phyloP scores from a whole-genome alignment of 1,140 invertebrate species.

The Drosophila subpulchrella region DNA sequence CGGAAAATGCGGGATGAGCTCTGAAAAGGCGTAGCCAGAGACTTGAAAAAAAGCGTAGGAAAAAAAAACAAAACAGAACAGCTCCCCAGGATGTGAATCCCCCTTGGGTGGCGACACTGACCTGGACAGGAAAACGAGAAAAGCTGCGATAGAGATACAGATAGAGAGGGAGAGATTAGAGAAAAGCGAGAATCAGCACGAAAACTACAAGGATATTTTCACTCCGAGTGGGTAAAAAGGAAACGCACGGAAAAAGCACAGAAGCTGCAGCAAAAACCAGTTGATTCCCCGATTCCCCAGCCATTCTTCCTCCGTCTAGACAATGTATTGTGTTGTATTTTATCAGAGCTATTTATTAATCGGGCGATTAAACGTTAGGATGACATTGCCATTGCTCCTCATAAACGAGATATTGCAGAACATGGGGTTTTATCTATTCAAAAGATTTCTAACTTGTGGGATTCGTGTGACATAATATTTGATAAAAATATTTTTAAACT shows the following conservation, averaged over 20 bases:
- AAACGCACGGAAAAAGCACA: conserved; percentile 40
- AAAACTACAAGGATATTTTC: conserved; percentile 5
- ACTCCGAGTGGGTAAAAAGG: conserved; percentile 20
- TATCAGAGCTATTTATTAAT: conserved; percentile 58
- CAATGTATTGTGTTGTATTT: conserved; percentile 3
- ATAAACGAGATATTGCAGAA: neutral
- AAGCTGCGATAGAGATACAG: neutral
- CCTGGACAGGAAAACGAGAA: conserved; percentile 31
- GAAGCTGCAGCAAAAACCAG: conserved; percentile 37
- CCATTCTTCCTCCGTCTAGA: neutral
- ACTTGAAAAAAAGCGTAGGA: neutral
- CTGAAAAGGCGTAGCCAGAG: conserved; percentile 9
- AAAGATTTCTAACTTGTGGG: neutral
- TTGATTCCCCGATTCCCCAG: conserved; percentile 12
- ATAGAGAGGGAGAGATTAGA: conserved; percentile 51
- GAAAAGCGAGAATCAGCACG: conserved; percentile 31
- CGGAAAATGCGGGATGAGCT: conserved; percentile 55
- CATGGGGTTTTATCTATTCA: no score
- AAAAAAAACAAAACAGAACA: neutral
- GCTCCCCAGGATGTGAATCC: conserved; percentile 11
- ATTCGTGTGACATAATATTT: neutral
- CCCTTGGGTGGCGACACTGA: conserved; percentile 35
- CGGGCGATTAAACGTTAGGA: neutral
- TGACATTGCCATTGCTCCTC: neutral
- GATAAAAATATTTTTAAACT: no score